These are phyloP conservation scores for Buceros bicornis DNA, from an alignment of 2,797 vertebrate genomes.

Conservation along the genomic window DNA sequence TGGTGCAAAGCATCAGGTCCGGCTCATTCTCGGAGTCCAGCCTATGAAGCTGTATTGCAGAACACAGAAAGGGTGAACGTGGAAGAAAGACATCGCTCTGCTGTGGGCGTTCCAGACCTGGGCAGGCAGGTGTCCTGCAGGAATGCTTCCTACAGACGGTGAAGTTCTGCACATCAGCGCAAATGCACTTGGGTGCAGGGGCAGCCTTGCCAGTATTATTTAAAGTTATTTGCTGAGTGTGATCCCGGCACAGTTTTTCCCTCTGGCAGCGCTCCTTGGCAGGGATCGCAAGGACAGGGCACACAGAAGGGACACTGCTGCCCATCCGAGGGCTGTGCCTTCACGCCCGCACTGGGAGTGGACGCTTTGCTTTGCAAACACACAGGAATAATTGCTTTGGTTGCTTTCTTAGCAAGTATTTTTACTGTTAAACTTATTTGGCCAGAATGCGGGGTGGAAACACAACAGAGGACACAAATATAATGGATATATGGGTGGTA, in stretches of 20 bases:
- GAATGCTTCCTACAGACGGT: not conserved
- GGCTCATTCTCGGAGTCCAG: too few species aligned
- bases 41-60: not conserved
- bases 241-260: not conserved
- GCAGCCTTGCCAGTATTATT: not conserved
- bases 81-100: not conserved
- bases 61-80: not conserved
- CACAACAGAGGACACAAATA: not conserved
- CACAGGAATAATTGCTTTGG: not conserved
- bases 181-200: not conserved
- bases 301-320: not conserved
- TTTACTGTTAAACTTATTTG: not conserved
- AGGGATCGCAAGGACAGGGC: accelerated
- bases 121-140: not conserved
- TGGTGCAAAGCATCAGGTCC: not conserved
- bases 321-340: not conserved
- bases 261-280: not conserved
- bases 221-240: not conserved
- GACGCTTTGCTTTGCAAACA: not conserved
- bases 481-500: not conserved
- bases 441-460: not conserved
- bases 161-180: not conserved
- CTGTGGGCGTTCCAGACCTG: not conserved
- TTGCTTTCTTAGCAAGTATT: not conserved
- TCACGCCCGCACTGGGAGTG: accelerated